Conservation (phyloP, 1,140 invertebrate genomes). For the Musca domestica region DNA sequence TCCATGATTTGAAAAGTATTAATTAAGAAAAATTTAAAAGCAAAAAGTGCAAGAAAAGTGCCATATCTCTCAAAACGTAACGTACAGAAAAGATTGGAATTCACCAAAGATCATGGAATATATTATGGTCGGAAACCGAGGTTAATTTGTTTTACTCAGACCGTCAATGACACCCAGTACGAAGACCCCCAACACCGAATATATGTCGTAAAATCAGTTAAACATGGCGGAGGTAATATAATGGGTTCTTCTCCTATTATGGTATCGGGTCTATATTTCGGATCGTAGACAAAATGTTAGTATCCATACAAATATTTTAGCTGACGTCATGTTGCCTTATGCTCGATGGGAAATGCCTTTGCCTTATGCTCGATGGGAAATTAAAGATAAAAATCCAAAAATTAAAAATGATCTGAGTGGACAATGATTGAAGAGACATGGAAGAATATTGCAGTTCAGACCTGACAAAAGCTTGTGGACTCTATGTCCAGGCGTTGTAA, state of each 20-base stretch:
- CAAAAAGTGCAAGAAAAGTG: slow-evolving; percentile 5
- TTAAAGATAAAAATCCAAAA: not conserved
- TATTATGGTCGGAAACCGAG: slow-evolving; percentile 4
- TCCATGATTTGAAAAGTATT: not conserved
- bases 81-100: not conserved
- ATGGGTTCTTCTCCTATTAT: too few species aligned
- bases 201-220: not conserved
- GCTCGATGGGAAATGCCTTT: too few species aligned
- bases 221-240: not conserved
- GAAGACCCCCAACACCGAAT: not conserved
- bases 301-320: too few species aligned
- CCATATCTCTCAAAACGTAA: not conserved
- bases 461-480: not conserved
- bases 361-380: too few species aligned
- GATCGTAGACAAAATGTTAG: too few species aligned
- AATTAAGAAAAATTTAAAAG: slow-evolving; percentile 5
- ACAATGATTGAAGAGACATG: not conserved
- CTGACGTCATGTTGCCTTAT: too few species aligned
- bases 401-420: not conserved
- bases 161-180: not conserved
- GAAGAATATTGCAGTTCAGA: not conserved
- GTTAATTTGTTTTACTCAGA: slow-evolving; percentile 2
- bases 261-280: not conserved
- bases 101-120: slow-evolving; percentile 3
- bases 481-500: not conserved